Conservation (phyloP, 2,888 invertebrate species). For the Deroplatys truncata region DNA sequence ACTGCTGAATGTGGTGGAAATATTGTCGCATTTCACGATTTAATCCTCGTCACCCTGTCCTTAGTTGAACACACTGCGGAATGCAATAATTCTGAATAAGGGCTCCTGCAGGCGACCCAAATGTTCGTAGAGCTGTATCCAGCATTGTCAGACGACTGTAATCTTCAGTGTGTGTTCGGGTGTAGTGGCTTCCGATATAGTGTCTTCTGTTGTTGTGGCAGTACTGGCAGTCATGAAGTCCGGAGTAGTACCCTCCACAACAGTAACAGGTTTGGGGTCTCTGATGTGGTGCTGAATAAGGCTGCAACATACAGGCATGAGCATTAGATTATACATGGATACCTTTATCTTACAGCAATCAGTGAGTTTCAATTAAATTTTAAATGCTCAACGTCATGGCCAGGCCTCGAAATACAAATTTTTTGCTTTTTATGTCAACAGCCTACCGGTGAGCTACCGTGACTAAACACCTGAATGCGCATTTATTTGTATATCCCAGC, state of each 20-base stretch:
- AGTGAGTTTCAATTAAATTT: too few species aligned
- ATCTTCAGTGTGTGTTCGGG: slow-evolving; percentile 1
- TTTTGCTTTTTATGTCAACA: too few species aligned
- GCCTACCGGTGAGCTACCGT: too few species aligned
- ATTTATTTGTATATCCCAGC: too few species aligned
- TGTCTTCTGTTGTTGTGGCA: background rate
- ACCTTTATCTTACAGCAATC: too few species aligned
- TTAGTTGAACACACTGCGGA: background rate
- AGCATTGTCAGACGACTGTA: slow-evolving; percentile 3
- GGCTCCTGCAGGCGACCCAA: background rate
- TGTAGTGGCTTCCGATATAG: background rate
- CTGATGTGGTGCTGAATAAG: slow-evolving; percentile 3
- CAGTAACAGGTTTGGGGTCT: slow-evolving; percentile 1
- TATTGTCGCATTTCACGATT: background rate
- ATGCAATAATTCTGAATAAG: background rate
- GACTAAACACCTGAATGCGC: too few species aligned
- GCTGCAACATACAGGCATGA: background rate
- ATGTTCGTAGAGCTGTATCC: background rate
- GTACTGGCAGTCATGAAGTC: background rate
- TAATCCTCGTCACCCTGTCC: background rate
- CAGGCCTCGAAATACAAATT: too few species aligned
- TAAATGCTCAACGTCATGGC: too few species aligned
- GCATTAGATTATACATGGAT: too few species aligned
- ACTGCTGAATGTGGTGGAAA: background rate
- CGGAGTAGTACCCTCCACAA: background rate